phyloP scores from a whole-genome alignment of 1,140 invertebrate genomes.

The Magallana ariakensis region DNA sequence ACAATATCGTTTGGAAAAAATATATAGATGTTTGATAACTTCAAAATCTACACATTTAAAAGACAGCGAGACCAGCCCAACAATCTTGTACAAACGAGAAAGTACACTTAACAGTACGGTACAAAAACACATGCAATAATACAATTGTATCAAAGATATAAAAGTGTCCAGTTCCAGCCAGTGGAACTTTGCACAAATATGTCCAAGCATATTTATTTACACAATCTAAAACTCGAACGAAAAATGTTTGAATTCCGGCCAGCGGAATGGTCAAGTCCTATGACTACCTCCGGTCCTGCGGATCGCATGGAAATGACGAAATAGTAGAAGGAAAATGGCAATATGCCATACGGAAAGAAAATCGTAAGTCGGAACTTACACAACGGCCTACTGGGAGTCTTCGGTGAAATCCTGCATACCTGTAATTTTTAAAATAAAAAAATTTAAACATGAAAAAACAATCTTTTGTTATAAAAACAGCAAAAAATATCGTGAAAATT shows the following conservation, averaged over 20 bases:
- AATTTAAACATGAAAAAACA: not conserved
- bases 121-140: not conserved
- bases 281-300: conserved; percentile 50
- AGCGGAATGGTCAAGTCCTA: conserved; percentile 43
- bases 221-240: conserved; percentile 11
- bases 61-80: not conserved
- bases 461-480: not conserved
- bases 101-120: conserved; percentile 12
- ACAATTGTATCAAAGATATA: conserved; percentile 34
- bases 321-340: conserved; percentile 68
- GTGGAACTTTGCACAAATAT: conserved; percentile 39
- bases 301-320: conserved; percentile 46
- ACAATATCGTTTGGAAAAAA: conserved; percentile 9
- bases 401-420: conserved; percentile 60
- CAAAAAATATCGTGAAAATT: too few species aligned
- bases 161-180: conserved; percentile 28
- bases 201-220: conserved; percentile 27
- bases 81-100: conserved; percentile 22
- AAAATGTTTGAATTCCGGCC: conserved; percentile 47
- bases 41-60: conserved; percentile 32
- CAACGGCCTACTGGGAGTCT: conserved; percentile 73
- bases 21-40: conserved; percentile 37
- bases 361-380: conserved; percentile 74
- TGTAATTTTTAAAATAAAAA: conserved; percentile 53
- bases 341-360: conserved; percentile 76